Conservation (phyloP, 2,113 vertebrate genomes). For the Sarotherodon lohbergeri region DNA sequence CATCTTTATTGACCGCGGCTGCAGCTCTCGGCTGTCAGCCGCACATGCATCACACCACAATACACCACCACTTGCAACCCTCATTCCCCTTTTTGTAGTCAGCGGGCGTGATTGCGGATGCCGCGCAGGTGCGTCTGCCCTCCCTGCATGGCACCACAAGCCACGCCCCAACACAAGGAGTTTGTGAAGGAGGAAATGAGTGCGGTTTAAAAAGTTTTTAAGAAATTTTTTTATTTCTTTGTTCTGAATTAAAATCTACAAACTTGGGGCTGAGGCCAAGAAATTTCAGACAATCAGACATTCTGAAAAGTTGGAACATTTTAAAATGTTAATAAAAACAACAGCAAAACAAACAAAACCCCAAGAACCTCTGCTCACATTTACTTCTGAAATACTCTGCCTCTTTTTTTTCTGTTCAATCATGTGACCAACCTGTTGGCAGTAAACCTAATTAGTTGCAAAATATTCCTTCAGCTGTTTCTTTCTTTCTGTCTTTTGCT, state of each 20-base stretch:
- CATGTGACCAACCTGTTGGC: background rate
- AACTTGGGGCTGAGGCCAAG: background rate
- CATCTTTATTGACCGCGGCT: background rate
- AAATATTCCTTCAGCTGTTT: background rate
- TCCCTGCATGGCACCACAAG: background rate
- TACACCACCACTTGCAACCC: background rate
- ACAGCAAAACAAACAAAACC: background rate
- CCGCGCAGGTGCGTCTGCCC: fast-evolving
- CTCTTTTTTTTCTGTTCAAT: background rate
- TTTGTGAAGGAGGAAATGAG: background rate
- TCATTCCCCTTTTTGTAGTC: background rate
- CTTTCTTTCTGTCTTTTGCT: background rate
- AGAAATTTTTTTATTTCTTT: background rate
- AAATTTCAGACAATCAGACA: background rate
- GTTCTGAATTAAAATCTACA: background rate
- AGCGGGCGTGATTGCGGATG: background rate
- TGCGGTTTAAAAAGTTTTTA: too few relatives aligned
- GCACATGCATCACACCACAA: background rate
- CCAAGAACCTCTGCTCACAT: background rate
- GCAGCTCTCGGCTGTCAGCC: background rate
- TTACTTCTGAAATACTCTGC: background rate
- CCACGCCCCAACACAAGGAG: background rate
- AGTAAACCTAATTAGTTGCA: background rate
- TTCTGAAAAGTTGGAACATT: background rate
- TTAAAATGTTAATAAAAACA: background rate